Evolutionary conservation across 2,797 vertebrate genomes (phyloP), one percentile per base, ranked within the genome.

Genomic region (Hydrophis major): DNA sequence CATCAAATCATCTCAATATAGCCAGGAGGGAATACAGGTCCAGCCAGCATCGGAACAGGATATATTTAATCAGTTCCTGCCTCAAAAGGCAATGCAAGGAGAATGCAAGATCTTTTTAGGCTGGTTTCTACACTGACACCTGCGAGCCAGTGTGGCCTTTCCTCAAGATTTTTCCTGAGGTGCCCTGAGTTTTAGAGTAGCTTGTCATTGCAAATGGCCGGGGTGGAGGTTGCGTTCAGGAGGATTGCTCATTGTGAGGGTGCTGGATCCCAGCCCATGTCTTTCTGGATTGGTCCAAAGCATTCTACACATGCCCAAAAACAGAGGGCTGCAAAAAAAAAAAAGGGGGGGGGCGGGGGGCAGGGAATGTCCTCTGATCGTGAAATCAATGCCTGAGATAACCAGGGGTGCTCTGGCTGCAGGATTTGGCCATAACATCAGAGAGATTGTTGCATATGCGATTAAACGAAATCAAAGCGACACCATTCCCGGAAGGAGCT

Each of bases 401-500:
- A 66, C 32, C 57, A 55, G 57, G 91, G 55, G 12, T 63, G 18
- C 56, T 86, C 57, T 61, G 86, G 93, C 50, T 47, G 53, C 69
- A 86, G 57, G 90, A 91, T 93, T 89, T 60, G 74, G 27, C 25
- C 47, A 56, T n/a, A 87, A 87, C 78, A 47, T 61, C 89, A 89
- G 18, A 89, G 18, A 89, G 69, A 91, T 83, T 94, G 89, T 90
- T 94, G 97, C 96, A 95, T 95, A 96, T 94, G 96, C 95, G 94
- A 94, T 88, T 92, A 59, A 94, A 96, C 92, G 69, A 14, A 93
- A 96, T 92, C 95, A 95, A 96, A 96, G 95, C 94, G 60, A 87
- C 74, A 95, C 94, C 94, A 96, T 92, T 95, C 96, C 95, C 92
- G 91, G 95, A 87, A 94, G 96, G 95, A 96, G 96, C 91, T 0